Base-by-base conservation (phyloP, 2,113 vertebrate species). In the Actenoides hombroni region DNA sequence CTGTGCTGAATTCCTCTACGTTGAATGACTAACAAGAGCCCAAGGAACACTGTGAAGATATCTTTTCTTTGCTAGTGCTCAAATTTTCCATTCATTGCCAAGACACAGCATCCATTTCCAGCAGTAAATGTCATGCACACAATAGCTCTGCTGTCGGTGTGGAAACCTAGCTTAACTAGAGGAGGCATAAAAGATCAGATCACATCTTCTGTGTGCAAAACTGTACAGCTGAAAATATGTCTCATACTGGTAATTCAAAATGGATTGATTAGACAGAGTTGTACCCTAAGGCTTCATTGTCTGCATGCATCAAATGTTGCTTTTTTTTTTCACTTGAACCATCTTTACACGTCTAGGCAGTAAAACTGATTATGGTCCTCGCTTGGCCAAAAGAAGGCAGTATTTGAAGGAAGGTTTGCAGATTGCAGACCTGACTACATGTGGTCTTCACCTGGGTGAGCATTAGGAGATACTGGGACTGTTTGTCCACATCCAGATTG, bases 101-200 rank as follows among this genome's bases (percentile, higher is more conserved):
- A 86, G 82, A 39, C 83, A 68, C 89, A 91, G 96, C 94, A 94
- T 96, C 96, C 75, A 67, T 90, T 97, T 97, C 96, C 96, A 92
- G 80, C 93, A 92, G 88, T 90, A 98, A 98, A 98, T 97, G 97
- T 96, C 96, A 97, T 46, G 69, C 25, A 67, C 91, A 98, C 96
- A 98, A 98, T 97, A 94, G 93, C 86, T 91, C 95, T 86, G 82
- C 95, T 98, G 97, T 98, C 68, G 48, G 94, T 95, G 95, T 88
- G 90, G 92, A 97, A 95, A 94, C 92, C 90, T 94, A 97, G 81
- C 85, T 97, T 86, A 79, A 64, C 83, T 95, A 89, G 79, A 92
- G 63, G 81, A 73, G 73, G 54, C 78, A 56, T 48, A 82, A 73
- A 49, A 95, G 59, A 44, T 79, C 37, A 63, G 89, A 76, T 67